Evolutionary conservation across 1,140 invertebrate species (phyloP).

Genomic region (Rhagoletis zephyria): DNA sequence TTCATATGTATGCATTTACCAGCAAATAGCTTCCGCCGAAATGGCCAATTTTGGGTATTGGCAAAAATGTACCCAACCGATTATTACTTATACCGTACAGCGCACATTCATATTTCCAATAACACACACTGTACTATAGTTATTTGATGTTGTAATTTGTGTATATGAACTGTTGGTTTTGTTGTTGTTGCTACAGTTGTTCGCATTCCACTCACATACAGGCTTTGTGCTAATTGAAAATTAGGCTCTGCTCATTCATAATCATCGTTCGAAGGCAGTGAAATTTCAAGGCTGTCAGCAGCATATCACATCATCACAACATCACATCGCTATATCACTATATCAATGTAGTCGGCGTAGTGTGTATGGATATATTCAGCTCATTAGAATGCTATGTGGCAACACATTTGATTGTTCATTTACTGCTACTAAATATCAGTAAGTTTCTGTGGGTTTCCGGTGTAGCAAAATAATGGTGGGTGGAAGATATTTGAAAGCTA

Average conservation of each 20-base stretch:
- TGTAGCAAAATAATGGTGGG: neutral
- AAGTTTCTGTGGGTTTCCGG: neutral
- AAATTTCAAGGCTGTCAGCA: neutral
- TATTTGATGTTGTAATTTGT: neutral
- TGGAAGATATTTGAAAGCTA: too few relatives aligned
- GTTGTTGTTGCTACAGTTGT: neutral
- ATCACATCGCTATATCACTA: neutral
- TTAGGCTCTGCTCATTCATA: slow-evolving; percentile 7
- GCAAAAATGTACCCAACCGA: neutral
- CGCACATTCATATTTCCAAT: neutral
- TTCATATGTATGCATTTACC: neutral
- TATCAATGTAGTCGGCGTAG: neutral
- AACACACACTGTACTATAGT: neutral
- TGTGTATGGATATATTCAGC: too few relatives aligned
- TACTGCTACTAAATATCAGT: neutral
- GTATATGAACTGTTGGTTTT: neutral
- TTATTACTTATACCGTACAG: neutral
- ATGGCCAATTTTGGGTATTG: neutral
- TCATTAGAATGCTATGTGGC: neutral
- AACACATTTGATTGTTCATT: neutral
- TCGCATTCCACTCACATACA: neutral
- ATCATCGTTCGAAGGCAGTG: neutral
- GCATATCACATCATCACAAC: neutral
- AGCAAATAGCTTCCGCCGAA: neutral
- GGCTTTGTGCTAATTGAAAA: slow-evolving; percentile 26